Conservation (phyloP, 37 sponge, comb jelly and placozoan species). For the Petrosia ficiformis region DNA sequence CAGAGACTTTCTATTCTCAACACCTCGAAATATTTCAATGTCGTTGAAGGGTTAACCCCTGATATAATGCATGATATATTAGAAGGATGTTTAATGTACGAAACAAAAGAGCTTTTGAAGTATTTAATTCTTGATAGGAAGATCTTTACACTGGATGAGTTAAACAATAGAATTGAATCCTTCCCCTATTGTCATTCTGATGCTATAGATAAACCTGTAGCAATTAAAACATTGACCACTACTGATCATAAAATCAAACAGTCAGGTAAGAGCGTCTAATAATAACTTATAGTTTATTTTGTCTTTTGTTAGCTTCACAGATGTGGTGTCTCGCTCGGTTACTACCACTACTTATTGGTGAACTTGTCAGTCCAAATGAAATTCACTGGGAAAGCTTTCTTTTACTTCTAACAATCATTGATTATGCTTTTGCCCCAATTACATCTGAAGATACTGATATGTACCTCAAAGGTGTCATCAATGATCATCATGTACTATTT, state of each 20-base stretch:
- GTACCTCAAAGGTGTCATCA: slow-evolving; percentile 12
- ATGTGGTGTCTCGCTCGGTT: slow-evolving; percentile 65
- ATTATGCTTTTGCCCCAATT: slow-evolving; percentile 50
- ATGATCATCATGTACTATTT: slow-evolving; percentile 29
- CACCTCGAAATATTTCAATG: slow-evolving; percentile 45
- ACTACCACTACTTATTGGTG: slow-evolving; percentile 61
- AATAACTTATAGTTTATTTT: not conserved
- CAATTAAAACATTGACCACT: not conserved
- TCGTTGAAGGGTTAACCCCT: slow-evolving; percentile 53
- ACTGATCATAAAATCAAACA: slow-evolving; percentile 28
- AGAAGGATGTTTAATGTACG: slow-evolving; percentile 24
- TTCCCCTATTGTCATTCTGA: not conserved
- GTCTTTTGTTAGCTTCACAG: slow-evolving; percentile 38
- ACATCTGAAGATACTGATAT: slow-evolving; percentile 21
- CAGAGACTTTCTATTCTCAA: slow-evolving; percentile 55
- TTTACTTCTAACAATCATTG: slow-evolving; percentile 48
- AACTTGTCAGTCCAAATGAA: slow-evolving; percentile 36
- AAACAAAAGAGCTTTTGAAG: not conserved
- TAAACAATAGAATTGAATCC: not conserved
- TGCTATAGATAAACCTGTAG: not conserved
- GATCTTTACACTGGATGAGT: not conserved
- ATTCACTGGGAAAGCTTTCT: slow-evolving; percentile 49
- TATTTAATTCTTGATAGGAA: not conserved
- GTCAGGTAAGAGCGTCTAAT: slow-evolving; percentile 11
- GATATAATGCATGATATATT: slow-evolving; percentile 77